Evolutionary conservation across 1,140 invertebrate species (phyloP).

Genomic region (Drosophila nasuta): DNA sequence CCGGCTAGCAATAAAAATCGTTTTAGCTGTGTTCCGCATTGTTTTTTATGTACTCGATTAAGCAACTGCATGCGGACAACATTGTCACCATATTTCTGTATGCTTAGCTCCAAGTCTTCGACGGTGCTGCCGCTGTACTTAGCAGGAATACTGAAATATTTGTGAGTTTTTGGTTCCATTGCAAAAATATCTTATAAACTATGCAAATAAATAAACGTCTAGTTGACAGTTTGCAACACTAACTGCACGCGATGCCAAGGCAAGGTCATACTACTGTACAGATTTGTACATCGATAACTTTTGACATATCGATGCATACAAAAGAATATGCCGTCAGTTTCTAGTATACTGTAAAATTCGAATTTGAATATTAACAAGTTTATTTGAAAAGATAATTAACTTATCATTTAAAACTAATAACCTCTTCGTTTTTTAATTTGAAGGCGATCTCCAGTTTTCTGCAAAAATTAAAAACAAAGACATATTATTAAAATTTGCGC

Average conservation of each 20-base stretch:
- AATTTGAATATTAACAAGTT: too few species aligned
- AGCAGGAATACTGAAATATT: constrained; percentile 59
- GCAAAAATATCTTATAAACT: constrained; percentile 10
- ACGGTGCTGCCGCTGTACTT: constrained; percentile 52
- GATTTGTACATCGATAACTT: constrained; percentile 45
- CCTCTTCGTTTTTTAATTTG: too few species aligned
- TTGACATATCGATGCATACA: constrained; percentile 25
- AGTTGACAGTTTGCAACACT: constrained; percentile 9
- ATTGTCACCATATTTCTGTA: constrained; percentile 58
- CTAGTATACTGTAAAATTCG: too few species aligned
- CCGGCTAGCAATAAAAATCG: constrained; percentile 38
- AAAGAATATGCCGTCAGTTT: background rate
- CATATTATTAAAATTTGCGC: too few species aligned
- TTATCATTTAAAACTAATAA: too few species aligned
- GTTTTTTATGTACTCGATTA: constrained; percentile 49
- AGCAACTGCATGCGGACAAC: constrained; percentile 66
- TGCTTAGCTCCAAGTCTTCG: constrained; percentile 54
- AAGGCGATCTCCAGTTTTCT: too few species aligned
- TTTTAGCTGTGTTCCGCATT: constrained; percentile 51
- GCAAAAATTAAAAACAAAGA: too few species aligned
- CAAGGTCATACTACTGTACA: constrained; percentile 47
- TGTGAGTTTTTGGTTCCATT: constrained; percentile 51
- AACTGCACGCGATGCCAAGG: too few species aligned
- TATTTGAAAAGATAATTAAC: too few species aligned
- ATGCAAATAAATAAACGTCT: constrained; percentile 28